phyloP scores from a whole-genome alignment of 2,113 vertebrate species.

The Phainopepla nitens region DNA sequence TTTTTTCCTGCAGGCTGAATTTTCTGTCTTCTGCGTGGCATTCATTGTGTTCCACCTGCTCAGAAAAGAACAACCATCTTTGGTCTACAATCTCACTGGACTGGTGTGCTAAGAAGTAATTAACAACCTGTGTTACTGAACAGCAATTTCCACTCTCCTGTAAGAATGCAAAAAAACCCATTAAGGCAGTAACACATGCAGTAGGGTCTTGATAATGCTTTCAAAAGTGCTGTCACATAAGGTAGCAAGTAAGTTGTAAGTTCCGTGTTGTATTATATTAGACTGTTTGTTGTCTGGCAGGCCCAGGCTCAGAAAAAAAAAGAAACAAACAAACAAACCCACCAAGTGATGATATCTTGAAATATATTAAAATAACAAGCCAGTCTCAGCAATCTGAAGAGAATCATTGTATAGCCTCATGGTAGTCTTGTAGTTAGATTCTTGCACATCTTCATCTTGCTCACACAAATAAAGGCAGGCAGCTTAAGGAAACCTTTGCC shows the following conservation, averaged over 20 bases:
- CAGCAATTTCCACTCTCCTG: not conserved
- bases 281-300: not conserved
- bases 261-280: rapidly evolving
- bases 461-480: not conserved
- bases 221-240: not conserved
- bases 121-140: not conserved
- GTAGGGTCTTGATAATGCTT: not conserved
- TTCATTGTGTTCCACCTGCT: not conserved
- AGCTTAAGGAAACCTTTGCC: not conserved
- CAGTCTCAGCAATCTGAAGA: not conserved
- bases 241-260: not conserved
- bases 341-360: not conserved
- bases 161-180: not conserved
- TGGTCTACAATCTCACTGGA: not conserved
- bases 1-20: not conserved
- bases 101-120: not conserved
- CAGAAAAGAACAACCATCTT: not conserved
- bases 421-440: not conserved
- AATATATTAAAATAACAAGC: not conserved
- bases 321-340: not conserved
- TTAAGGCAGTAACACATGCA: not conserved
- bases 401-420: not conserved
- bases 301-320: not conserved
- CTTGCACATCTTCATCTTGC: not conserved
- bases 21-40: not conserved